Percentiles rank a stretch among this genome's conserved stretches.
phyloP scores from a whole-genome alignment of 2,888 invertebrate species.

The Cryptocheilus praepositus region DNA sequence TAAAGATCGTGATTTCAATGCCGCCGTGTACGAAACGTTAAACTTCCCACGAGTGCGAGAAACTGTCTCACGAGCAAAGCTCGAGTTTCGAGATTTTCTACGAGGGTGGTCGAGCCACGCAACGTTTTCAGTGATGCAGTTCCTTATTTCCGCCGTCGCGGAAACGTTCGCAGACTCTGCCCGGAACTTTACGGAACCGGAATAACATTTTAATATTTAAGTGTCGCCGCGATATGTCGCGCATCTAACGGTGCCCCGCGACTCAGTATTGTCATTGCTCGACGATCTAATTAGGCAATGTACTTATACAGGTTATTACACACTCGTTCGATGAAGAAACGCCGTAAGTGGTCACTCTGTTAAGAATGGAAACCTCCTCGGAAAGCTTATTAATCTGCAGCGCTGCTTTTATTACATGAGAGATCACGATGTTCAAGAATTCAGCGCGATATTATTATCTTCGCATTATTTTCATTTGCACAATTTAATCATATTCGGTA shows the following conservation, averaged over 20 bases:
- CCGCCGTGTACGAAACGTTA: slow-evolving; percentile 45
- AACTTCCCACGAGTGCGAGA: slow-evolving; percentile 33
- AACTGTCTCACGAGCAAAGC: slow-evolving; percentile 28
- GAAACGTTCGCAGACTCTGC: too few species aligned
- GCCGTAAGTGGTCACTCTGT: slow-evolving; percentile 14
- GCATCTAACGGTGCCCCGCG: not conserved
- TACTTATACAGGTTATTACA: not conserved
- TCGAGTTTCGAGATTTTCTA: slow-evolving; percentile 36
- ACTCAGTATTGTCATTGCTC: too few species aligned
- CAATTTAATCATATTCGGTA: too few species aligned
- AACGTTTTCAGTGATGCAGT: slow-evolving; percentile 10
- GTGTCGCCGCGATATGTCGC: too few species aligned
- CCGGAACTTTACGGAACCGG: too few species aligned
- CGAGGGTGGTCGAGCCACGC: not conserved
- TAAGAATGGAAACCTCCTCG: slow-evolving; percentile 33
- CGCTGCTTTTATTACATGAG: slow-evolving; percentile 25
- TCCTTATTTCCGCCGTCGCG: slow-evolving; percentile 3
- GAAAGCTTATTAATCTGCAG: slow-evolving; percentile 18
- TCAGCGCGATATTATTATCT: slow-evolving; percentile 27
- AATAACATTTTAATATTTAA: too few species aligned
- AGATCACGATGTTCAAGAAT: slow-evolving; percentile 37
- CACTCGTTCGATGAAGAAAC: slow-evolving; percentile 27
- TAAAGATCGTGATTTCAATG: slow-evolving; percentile 51
- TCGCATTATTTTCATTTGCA: too few species aligned
- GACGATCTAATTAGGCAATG: too few species aligned